Conservation (phyloP, 2,113 vertebrate genomes). For the Balaenoptera acutorostrata region DNA sequence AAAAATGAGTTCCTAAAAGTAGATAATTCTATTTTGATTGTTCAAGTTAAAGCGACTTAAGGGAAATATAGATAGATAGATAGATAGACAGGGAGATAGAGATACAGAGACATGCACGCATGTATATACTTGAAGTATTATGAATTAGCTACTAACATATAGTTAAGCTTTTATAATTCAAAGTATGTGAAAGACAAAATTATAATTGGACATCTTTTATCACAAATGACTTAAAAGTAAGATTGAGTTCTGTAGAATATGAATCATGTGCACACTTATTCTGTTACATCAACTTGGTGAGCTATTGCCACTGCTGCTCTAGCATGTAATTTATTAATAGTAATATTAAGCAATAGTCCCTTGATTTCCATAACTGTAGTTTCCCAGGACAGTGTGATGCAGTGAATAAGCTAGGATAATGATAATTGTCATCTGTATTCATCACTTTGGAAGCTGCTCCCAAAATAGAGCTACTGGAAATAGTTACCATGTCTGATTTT, state of each 20-base stretch:
- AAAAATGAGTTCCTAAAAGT: constrained; percentile 21
- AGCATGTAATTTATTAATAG: constrained; percentile 67
- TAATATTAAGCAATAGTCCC: constrained; percentile 43
- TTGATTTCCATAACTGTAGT: constrained; percentile 28
- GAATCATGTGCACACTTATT: constrained; percentile 31
- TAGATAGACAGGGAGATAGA: not conserved
- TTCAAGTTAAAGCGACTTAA: constrained; percentile 10
- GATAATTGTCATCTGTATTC: not conserved
- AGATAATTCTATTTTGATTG: not conserved
- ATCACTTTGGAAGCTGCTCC: not conserved
- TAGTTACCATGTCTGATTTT: not conserved
- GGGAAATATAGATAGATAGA: not conserved
- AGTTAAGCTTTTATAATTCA: constrained; percentile 5
- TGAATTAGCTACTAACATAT: not conserved
- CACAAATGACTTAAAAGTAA: constrained; percentile 21
- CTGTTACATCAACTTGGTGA: constrained; percentile 2
- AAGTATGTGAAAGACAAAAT: not conserved
- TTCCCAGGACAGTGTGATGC: not conserved
- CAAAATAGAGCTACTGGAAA: not conserved
- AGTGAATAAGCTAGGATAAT: not conserved
- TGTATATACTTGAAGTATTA: not conserved
- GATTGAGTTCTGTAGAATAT: not conserved
- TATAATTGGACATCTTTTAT: constrained; percentile 24
- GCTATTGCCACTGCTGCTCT: not conserved
- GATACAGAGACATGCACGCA: not conserved